Evolutionary conservation across 2,888 invertebrate genomes (phyloP).

Genomic region (Lydus trimaculatus): DNA sequence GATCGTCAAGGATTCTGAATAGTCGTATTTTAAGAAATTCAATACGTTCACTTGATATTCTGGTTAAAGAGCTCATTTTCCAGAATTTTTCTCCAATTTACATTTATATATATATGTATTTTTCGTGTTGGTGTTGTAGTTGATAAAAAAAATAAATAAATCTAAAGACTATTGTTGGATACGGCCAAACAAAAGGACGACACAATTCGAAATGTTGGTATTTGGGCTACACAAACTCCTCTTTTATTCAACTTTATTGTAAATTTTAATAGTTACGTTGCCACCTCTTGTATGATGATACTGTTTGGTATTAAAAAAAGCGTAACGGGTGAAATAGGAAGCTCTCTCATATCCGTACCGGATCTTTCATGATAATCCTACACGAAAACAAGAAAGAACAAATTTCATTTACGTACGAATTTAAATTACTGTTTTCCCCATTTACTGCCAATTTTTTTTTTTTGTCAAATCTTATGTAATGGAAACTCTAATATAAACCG

Average conservation of each 20-base stretch:
- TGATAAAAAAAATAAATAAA: background rate
- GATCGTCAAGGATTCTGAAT: no score
- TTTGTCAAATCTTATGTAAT: background rate
- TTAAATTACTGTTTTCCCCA: background rate
- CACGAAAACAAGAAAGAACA: background rate
- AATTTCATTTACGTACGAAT: background rate
- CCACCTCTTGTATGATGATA: background rate
- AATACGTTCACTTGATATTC: no score
- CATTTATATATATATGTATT: background rate
- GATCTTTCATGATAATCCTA: background rate
- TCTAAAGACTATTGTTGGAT: background rate
- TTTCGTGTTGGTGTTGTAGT: background rate
- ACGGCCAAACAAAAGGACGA: background rate
- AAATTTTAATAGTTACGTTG: background rate
- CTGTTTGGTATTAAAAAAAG: background rate
- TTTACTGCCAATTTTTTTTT: background rate
- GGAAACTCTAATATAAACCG: background rate
- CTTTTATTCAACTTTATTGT: background rate
- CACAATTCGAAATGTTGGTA: background rate
- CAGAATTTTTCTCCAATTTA: background rate
- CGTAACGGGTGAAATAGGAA: background rate
- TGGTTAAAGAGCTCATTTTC: no score
- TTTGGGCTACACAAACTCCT: background rate
- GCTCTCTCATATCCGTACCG: background rate
- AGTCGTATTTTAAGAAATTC: background rate